These are phyloP conservation scores for Cordilura impudica DNA, from an alignment of 2,888 invertebrate species.

Conservation along the genomic window DNA sequence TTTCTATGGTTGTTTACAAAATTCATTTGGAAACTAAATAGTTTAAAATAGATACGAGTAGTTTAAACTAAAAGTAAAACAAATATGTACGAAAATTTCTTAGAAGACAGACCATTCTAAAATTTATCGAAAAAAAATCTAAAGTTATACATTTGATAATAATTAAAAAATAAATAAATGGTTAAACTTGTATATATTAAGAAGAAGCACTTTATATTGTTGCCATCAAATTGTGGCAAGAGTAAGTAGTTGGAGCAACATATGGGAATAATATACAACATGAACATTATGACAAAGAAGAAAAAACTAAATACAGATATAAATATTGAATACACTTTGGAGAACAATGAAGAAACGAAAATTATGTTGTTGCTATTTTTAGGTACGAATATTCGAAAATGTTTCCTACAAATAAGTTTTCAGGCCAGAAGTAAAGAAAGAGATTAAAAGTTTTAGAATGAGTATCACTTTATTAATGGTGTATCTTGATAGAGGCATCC, in stretches of 20 bases:
- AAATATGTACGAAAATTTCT: constrained; percentile 22
- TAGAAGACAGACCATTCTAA: neutral
- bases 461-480: neutral
- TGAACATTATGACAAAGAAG: neutral
- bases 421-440: neutral
- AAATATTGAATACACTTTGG: constrained; percentile 55
- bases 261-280: neutral
- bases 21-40: neutral
- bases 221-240: neutral
- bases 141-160: neutral
- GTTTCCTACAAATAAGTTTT: constrained; percentile 9
- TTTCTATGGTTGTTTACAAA: constrained; percentile 41
- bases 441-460: neutral
- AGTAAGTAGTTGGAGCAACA: constrained; percentile 8
- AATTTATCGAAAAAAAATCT: neutral
- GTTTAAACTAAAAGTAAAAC: neutral
- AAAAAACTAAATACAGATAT: constrained; percentile 49
- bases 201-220: neutral
- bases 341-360: constrained; percentile 43
- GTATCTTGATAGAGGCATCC: neutral
- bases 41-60: neutral
- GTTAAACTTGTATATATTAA: neutral
- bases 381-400: constrained; percentile 10
- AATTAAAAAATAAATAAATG: neutral
- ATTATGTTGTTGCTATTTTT: constrained; percentile 22